phyloP scores from a whole-genome alignment of 2,888 invertebrate genomes.

The Melanostoma scalare region DNA sequence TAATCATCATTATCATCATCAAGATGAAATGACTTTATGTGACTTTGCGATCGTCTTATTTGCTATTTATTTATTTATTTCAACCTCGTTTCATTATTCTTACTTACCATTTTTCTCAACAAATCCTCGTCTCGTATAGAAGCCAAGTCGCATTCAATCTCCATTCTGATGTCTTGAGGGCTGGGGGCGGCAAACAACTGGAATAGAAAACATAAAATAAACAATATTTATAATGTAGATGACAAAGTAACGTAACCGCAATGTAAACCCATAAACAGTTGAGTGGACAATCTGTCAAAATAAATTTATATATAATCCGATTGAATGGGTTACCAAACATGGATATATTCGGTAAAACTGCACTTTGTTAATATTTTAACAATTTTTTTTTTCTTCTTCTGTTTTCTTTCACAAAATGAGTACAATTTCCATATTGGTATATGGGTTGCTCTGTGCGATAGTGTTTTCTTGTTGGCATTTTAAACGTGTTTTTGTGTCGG shows the following conservation, averaged over 20 bases:
- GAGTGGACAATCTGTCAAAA: constrained; percentile 67
- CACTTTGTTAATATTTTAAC: constrained; percentile 34
- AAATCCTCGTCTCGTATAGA: constrained; percentile 90
- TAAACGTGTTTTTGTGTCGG: constrained; percentile 30
- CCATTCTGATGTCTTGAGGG: constrained; percentile 75
- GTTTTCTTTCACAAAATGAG: constrained; percentile 22
- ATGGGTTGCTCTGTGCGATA: constrained; percentile 10
- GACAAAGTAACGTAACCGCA: constrained; percentile 64
- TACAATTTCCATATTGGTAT: constrained; percentile 59
- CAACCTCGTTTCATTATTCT: constrained; percentile 7
- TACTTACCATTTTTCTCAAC: constrained; percentile 88
- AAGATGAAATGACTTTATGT: constrained; percentile 24
- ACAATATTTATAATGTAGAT: constrained; percentile 21
- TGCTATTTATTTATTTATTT: constrained; percentile 21
- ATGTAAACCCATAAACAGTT: constrained; percentile 46
- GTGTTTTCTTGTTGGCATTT: constrained; percentile 26
- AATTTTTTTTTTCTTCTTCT: constrained; percentile 1
- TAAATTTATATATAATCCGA: constrained; percentile 49
- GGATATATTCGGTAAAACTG: constrained; percentile 42
- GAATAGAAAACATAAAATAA: constrained; percentile 35
- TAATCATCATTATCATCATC: constrained; percentile 7
- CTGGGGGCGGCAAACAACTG: constrained; percentile 60
- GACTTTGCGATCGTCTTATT: background rate
- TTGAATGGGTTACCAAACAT: constrained; percentile 48
- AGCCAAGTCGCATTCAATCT: constrained; percentile 86